Evolutionary conservation across 2,888 invertebrate species (phyloP).

Genomic region (Listrodromus nycthemerus): DNA sequence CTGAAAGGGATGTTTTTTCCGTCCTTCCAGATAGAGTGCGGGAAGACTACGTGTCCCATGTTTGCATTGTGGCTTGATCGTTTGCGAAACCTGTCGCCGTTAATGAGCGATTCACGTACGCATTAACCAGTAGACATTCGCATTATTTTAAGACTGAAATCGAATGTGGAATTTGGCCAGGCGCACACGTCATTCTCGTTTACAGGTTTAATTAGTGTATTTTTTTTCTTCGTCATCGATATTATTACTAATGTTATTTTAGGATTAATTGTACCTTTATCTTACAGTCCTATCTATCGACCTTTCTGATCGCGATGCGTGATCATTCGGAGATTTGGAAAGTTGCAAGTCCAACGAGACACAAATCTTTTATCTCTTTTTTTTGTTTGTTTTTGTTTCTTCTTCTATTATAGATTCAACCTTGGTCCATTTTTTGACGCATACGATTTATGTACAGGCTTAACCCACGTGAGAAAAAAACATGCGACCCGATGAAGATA

Average conservation of each 20-base stretch:
- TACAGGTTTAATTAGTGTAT: slow-evolving; percentile 50
- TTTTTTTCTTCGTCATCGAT: slow-evolving; percentile 5
- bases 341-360: slow-evolving; percentile 64
- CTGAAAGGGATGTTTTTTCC: slow-evolving; percentile 48
- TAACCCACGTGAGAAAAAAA: slow-evolving; percentile 30
- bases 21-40: slow-evolving; percentile 37
- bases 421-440: slow-evolving; percentile 68
- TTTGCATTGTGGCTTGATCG: slow-evolving; percentile 42
- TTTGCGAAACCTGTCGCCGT: slow-evolving; percentile 29
- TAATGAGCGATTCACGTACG: slow-evolving; percentile 15
- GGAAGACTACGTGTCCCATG: slow-evolving; percentile 54
- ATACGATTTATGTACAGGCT: slow-evolving; percentile 65
- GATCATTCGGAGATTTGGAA: slow-evolving; percentile 66
- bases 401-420: slow-evolving; percentile 66
- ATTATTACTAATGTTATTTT: slow-evolving; percentile 64
- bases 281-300: slow-evolving; percentile 77
- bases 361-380: slow-evolving; percentile 60
- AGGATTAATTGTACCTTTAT: slow-evolving; percentile 78
- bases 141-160: slow-evolving; percentile 25
- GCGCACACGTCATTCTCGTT: slow-evolving; percentile 46
- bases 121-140: slow-evolving; percentile 11
- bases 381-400: slow-evolving; percentile 43
- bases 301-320: slow-evolving; percentile 64
- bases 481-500: slow-evolving; percentile 15
- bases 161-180: slow-evolving; percentile 53